Evolutionary conservation across 2,113 vertebrate genomes (phyloP).

Genomic region (Neogobius melanostomus): DNA sequence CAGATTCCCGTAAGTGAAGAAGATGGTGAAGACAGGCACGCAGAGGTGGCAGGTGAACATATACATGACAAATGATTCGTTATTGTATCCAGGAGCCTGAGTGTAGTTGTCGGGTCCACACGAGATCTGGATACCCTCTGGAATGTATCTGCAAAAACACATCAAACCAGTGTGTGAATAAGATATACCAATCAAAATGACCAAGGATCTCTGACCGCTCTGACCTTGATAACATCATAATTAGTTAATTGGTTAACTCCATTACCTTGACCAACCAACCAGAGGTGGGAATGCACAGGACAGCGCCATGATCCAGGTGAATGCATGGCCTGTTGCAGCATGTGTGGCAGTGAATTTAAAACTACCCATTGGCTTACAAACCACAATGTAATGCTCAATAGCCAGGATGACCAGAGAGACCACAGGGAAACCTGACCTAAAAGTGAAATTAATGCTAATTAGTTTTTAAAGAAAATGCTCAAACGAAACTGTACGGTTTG

Average conservation of each 20-base stretch:
- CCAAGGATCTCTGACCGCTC: background rate
- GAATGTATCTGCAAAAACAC: constrained; percentile 71
- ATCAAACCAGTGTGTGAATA: background rate
- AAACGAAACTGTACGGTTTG: background rate
- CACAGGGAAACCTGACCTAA: constrained; percentile 78
- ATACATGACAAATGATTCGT: constrained; percentile 78
- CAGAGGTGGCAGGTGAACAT: constrained; percentile 76
- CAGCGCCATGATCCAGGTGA: constrained; percentile 80
- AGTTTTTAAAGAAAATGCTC: background rate
- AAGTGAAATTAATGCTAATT: background rate
- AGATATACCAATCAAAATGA: background rate
- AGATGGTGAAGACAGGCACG: constrained; percentile 71
- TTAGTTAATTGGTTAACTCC: background rate
- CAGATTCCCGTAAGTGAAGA: constrained; percentile 80
- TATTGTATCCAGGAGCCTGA: constrained; percentile 77
- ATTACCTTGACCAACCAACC: constrained; percentile 79
- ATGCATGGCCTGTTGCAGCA: constrained; percentile 69
- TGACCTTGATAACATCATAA: background rate
- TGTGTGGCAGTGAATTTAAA: constrained; percentile 77
- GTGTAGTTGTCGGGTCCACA: constrained; percentile 82
- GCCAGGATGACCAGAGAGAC: constrained; percentile 82
- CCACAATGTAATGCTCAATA: constrained; percentile 80
- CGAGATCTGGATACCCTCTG: constrained; percentile 80
- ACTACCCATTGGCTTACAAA: constrained; percentile 84
- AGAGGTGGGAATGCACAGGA: constrained; percentile 77